phyloP scores from a whole-genome alignment of 1,140 invertebrate genomes.

The Monomorium pharaonis region DNA sequence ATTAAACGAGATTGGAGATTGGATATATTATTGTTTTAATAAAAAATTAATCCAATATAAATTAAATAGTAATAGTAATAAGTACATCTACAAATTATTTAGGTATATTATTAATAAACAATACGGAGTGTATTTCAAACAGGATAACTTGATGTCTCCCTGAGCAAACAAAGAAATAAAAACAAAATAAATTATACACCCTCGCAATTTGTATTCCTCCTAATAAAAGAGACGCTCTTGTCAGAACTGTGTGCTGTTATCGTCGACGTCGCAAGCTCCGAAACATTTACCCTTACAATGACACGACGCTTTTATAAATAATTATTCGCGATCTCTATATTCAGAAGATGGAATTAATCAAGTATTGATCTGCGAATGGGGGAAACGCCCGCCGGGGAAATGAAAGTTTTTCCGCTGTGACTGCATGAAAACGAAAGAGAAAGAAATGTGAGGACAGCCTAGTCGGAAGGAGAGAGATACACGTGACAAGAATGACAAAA shows the following conservation, averaged over 20 bases:
- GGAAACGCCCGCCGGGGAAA: neutral
- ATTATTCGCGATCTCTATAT: constrained; percentile 41
- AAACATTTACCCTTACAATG: constrained; percentile 14
- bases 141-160: neutral
- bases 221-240: neutral
- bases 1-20: neutral
- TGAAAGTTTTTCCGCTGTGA: constrained; percentile 27
- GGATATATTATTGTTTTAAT: neutral
- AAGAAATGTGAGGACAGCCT: neutral
- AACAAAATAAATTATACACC: neutral
- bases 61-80: constrained; percentile 1
- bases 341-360: constrained; percentile 50
- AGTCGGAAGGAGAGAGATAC: constrained; percentile 65
- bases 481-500: constrained; percentile 82
- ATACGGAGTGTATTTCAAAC: neutral
- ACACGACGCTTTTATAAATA: neutral
- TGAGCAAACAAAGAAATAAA: neutral
- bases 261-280: too few relatives aligned
- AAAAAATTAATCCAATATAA: neutral
- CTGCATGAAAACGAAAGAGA: constrained; percentile 10
- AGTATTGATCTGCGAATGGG: constrained; percentile 32
- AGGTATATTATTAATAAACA: neutral
- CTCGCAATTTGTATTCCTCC: neutral
- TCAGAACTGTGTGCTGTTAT: neutral
- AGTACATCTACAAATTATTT: neutral